Evolutionary conservation across 2,113 vertebrate species (phyloP), one percentile per base, ranked within the genome.

Genomic region (Reinhardtius hippoglossoides): DNA sequence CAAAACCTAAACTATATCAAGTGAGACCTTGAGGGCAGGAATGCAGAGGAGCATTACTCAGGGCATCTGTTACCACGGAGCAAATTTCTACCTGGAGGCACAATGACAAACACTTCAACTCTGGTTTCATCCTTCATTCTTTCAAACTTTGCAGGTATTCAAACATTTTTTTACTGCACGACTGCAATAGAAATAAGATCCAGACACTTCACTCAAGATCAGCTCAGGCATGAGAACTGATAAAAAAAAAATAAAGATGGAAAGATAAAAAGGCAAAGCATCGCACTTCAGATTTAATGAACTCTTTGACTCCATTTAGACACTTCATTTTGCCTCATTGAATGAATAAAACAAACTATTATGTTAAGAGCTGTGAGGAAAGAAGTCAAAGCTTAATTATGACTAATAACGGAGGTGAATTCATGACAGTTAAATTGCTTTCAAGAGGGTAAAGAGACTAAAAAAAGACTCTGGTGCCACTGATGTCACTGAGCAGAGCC

Each of bases 261-360:
- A 78, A 63, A 61, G 56, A 78, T 79, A 80, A 87, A 24, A 81
- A 63, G 62, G 55, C 58, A 81, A 63, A 60, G 55, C 58, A 44
- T 83, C 61, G 78, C 73, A 82, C 87, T 90, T 84, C 70, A 86
- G 57, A 81, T 78, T 78, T 91, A 92, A 93, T 92, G 85, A 88
- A 67, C 62, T 80, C 67, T 87, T 89, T 81, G 82, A 86, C 78
- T 84, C 82, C 74, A 89, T 89, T 92, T 88, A 76, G 67, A 78
- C 82, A 78, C 88, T 88, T 87, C 65, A 91, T 86, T 89, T 85
- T 82, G 48, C 73, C 37, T 67, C 26, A 12, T 15, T 76, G 60
- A 80, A 74, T 77, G 74, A 85, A 86, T 83, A 78, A 85, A 91
- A 86, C 72, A 90, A 86, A 91, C 75, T 88, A 63, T 88, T 92